Evolutionary conservation across 1,140 invertebrate species (phyloP).

Genomic region (Contarinia nasturtii): DNA sequence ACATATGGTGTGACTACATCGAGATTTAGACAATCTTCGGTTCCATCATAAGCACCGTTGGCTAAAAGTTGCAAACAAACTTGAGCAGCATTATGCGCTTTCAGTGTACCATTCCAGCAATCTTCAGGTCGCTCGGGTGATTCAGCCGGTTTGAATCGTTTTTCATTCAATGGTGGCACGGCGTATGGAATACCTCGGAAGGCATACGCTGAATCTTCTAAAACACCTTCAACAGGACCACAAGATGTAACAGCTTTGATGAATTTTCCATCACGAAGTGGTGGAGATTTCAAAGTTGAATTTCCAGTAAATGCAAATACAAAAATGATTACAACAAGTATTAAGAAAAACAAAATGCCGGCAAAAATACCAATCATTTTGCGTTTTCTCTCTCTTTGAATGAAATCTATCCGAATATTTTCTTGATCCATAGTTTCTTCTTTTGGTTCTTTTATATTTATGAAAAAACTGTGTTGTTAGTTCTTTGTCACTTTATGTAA

Average conservation of each 20-base stretch:
- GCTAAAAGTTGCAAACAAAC: constrained; percentile 45
- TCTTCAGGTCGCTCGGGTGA: constrained; percentile 40
- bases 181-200: constrained; percentile 78
- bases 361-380: too few relatives aligned
- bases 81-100: constrained; percentile 41
- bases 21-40: too few relatives aligned
- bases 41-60: constrained; percentile 45
- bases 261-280: constrained; percentile 44
- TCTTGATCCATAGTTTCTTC: too few relatives aligned
- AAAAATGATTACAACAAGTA: constrained; percentile 43
- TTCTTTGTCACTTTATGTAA: too few relatives aligned
- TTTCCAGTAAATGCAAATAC: constrained; percentile 33
- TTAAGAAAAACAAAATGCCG: constrained; percentile 32
- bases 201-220: constrained; percentile 54
- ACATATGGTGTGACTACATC: too few relatives aligned
- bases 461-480: too few relatives aligned
- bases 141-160: constrained; percentile 52
- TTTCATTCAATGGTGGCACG: constrained; percentile 45
- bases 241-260: constrained; percentile 55
- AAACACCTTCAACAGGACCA: constrained; percentile 52
- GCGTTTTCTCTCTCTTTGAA: too few relatives aligned
- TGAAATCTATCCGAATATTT: too few relatives aligned
- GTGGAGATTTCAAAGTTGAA: constrained; percentile 22
- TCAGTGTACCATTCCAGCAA: constrained; percentile 62
- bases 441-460: too few relatives aligned